Base-by-base conservation (phyloP, 2,113 vertebrate species). In the Acinonyx jubatus region DNA sequence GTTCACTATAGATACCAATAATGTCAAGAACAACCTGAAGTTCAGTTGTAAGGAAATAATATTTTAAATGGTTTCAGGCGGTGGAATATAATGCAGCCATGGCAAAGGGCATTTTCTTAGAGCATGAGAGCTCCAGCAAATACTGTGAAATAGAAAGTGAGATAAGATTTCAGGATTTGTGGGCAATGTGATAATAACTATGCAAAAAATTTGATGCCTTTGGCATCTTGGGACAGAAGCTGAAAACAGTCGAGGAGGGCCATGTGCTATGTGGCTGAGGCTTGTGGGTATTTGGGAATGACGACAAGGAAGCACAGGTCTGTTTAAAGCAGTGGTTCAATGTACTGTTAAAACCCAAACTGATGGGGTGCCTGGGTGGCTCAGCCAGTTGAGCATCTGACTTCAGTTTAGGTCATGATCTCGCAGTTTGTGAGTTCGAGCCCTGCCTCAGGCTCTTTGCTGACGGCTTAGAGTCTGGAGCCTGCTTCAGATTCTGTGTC, bases 251-350 rank as follows among this genome's bases (percentile, higher is more conserved):
- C 23, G 73, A 31, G 25, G 61, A 29, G 10, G 4, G 31, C 10
- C 2, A 0, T 1, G 16, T 19, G 36, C 61, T 29, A 0, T 38
- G 1, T 29, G 16, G 31, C 65, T 36, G 21, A 18, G 1, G 18
- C 9, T 19, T 29, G 48, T 4, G 29, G 10, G 4, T 38, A 14
- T 71, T 82, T 36, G 7, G 0, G 13, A 18, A 14, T 4, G 29
- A n/a, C 1, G 15, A 2, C 5, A 3, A 18, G 55, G 14, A 41
- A 86, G 38, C 55, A 11, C 11, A 2, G 31, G 5, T 5, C 52
- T 3, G 0, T 52, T 31, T 27, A 52, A 86, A 69, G 68, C 48
- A 15, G 2, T 9, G 1, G 66, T 14, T 69, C 13, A 11, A 25
- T 15, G 4, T 33, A 7, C 25, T 87, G 2, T 9, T 13, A 63